Base-by-base conservation (phyloP, 2,888 invertebrate species). In the Temnothorax ravouxi region DNA sequence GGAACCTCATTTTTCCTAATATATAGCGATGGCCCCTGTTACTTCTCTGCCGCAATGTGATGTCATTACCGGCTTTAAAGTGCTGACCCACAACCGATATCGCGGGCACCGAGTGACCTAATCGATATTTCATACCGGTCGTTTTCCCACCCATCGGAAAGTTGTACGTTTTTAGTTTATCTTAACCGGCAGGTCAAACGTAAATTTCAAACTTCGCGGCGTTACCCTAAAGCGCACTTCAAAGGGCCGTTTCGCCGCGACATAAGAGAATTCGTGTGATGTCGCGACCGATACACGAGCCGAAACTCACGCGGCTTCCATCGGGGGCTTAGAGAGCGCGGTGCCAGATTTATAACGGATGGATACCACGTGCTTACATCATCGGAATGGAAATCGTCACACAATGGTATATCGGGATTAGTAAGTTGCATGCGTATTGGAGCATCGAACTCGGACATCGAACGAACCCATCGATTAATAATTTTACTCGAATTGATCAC, bases 391-490 rank as follows among this genome's bases (percentile, higher is more conserved):
- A 80, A 79, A 72, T 59, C 72, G 72, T 71, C 79, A 80, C 79
- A 80, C 79, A 80, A 80, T 80, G 47, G 71, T 25, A 69, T 79
- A 59, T 34, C 77, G 50, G 72, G 71, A 61, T 80, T 80, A 50
- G 79, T 18, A 56, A 79, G 34, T 50, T 59, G 59, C 47, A 18
- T 47, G 54, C 13, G 71, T 79, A 59, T 79, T 41, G 66, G 54
- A 54, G 66, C 66, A 21, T 54, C 44, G 54, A 77, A 76, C 76
- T 71, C 76, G 34, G 29, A 67, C 54, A 13, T 47, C 44, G 44
- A 13, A 54, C 59, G 25, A 79, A 71, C 18, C 59, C 67, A 18
- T 59, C 72, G 59, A 21, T 61, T 61, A 72, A 61, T 50, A 38
- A 61, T 18, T 67, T 77, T 44, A 71, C 59, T 71, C 47, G 25